phyloP scores from a whole-genome alignment of 2,888 invertebrate species.

The Yponomeuta cagnagella region DNA sequence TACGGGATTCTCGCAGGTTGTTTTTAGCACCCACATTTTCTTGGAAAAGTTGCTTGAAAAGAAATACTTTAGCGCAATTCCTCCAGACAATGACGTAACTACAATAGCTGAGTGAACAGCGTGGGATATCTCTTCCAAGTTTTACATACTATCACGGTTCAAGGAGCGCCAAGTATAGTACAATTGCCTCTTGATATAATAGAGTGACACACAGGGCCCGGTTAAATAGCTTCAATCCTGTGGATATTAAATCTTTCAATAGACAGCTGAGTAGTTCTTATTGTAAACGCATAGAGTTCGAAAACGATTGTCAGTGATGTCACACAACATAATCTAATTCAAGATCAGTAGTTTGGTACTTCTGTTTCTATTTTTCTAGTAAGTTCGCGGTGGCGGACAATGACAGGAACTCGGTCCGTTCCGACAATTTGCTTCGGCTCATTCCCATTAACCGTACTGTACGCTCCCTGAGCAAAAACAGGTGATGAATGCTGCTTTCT shows the following conservation, averaged over 20 bases:
- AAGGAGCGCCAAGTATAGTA: slow-evolving; percentile 23
- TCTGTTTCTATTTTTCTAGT: not conserved
- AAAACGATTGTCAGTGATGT: no score
- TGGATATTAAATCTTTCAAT: no score
- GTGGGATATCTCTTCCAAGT: slow-evolving; percentile 38
- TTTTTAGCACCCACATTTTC: slow-evolving; percentile 17
- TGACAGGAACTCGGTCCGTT: slow-evolving; percentile 59
- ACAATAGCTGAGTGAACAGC: slow-evolving; percentile 21
- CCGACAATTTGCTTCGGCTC: slow-evolving; percentile 44
- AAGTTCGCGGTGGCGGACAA: slow-evolving; percentile 36
- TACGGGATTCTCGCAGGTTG: slow-evolving; percentile 28
- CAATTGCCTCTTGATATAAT: not conserved
- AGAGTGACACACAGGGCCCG: not conserved
- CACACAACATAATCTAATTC: not conserved
- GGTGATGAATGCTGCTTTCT: no score
- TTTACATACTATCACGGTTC: slow-evolving; percentile 31
- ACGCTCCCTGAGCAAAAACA: not conserved
- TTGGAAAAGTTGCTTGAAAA: slow-evolving; percentile 5
- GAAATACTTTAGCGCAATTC: not conserved
- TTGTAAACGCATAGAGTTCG: no score
- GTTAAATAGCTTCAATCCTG: no score
- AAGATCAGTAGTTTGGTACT: not conserved
- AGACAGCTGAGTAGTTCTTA: no score
- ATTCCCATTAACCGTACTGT: not conserved
- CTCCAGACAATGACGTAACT: slow-evolving; percentile 6